A percentile compares a stretch with the other conserved stretches of the same genome.
Evolutionary conservation across 2,113 vertebrate species (phyloP).

Genomic region (Oreotrochilus melanogaster): DNA sequence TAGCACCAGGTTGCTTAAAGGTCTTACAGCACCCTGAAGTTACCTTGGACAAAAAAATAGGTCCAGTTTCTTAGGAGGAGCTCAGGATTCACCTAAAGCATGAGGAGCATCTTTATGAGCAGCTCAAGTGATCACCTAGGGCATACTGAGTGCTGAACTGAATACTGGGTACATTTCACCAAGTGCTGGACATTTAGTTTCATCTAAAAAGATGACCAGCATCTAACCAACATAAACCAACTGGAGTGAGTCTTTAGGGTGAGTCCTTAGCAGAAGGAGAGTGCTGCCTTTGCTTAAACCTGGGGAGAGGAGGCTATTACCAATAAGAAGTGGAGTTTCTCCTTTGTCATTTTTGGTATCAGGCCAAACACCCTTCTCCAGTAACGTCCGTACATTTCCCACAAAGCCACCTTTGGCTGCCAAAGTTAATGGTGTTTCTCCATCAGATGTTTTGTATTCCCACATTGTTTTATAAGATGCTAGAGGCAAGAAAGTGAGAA

Average conservation of each 20-base stretch:
- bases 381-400: slow-evolving; percentile 79
- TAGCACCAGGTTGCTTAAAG: background rate
- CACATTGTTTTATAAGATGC: slow-evolving; percentile 79
- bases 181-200: background rate
- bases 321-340: slow-evolving; percentile 85
- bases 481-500: slow-evolving; percentile 39
- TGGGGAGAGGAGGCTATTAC: slow-evolving; percentile 65
- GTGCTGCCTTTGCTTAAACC: background rate
- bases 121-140: background rate
- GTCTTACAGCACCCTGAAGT: background rate
- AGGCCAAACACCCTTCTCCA: slow-evolving; percentile 83
- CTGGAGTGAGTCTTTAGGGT: background rate
- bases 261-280: background rate
- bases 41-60: background rate
- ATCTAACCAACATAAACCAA: background rate
- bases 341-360: slow-evolving; percentile 85
- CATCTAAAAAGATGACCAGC: background rate
- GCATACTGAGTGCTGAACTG: background rate
- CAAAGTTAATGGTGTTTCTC: slow-evolving; percentile 86
- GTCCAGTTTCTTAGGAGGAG: background rate
- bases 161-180: background rate
- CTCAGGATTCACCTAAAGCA: background rate
- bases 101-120: background rate
- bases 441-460: slow-evolving; percentile 84
- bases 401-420: slow-evolving; percentile 78